Evolutionary conservation across 2,888 invertebrate species (phyloP), one percentile per base, ranked within the genome.

Genomic region (Drosophila mayaguana): DNA sequence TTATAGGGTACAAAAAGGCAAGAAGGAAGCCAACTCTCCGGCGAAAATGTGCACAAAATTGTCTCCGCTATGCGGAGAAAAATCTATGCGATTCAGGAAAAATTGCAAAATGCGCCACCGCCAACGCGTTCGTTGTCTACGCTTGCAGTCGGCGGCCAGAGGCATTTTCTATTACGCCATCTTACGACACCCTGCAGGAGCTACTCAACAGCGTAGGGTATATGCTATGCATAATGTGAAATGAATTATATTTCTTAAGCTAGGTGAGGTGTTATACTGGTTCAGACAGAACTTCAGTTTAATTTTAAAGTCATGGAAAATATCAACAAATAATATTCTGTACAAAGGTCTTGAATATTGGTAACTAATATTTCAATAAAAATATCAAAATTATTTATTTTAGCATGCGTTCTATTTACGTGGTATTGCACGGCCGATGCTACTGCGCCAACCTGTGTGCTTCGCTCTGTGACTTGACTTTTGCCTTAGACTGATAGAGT

Each of bases 41-140:
- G 60, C 71, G 67, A 81, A 83, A 86, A 81, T 83, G 76, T 82
- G 83, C 77, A 83, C 80, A 67, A 88, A 84, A 85, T 84, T 84
- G 84, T 84, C 86, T 88, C 77, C 72, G 74, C 64, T 65, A 51
- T 53, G 57, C 48, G 42, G 75, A 68, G 80, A 82, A 80, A 87
- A 84, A 84, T 88, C 85, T 88, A 70, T 81, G 88, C 81, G 73
- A 85, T 81, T 81, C 74, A 64, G 59, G 50, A 81, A 81, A 84
- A 85, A 84, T 88, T 83, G 83, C 83, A 75, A 83, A 88, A 82
- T 79, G 85, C 79, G 67, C 55, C 67, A 66, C 57, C 40, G 43
- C 62, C 46, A 60, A 57, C 68, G 43, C 56, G n/a, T n/a, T n/a
- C 63, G 53, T 59, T 75, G 75, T 65, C 72, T 59, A 56, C 63